phyloP scores from a whole-genome alignment of 2,113 vertebrate genomes.

The Ptilonorhynchus violaceus region DNA sequence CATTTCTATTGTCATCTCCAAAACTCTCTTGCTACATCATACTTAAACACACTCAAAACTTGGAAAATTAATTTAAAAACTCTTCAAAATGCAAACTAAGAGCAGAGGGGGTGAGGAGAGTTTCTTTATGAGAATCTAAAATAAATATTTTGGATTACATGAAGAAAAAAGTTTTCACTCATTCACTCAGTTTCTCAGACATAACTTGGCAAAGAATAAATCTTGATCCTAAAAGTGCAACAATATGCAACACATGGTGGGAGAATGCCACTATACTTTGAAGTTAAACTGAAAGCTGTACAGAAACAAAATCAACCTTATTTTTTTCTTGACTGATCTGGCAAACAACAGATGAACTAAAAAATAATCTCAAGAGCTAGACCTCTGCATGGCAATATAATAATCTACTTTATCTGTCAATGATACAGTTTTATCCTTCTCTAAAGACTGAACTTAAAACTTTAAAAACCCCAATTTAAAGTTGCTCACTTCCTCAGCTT shows the following conservation, averaged over 20 bases:
- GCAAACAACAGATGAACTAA: background rate
- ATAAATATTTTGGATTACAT: background rate
- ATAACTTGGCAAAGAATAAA: background rate
- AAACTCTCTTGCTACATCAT: background rate
- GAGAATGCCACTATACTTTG: background rate
- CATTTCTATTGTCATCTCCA: background rate
- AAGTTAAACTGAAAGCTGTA: background rate
- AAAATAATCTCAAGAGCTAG: background rate
- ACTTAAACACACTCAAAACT: background rate
- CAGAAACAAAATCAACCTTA: background rate
- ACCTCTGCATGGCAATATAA: background rate
- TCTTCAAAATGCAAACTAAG: background rate
- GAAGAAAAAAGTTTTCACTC: background rate
- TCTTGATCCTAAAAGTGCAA: background rate
- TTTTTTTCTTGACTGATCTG: background rate
- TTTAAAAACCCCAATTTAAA: background rate
- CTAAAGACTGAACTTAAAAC: background rate
- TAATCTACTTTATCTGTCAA: background rate
- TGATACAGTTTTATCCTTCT: background rate
- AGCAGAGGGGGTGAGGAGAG: background rate
- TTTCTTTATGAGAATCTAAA: background rate
- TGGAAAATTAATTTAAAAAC: background rate
- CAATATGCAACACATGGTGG: background rate
- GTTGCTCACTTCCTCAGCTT: background rate
- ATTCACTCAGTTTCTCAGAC: background rate